Conservation (phyloP, 1,140 invertebrate species). For the Mya arenaria region DNA sequence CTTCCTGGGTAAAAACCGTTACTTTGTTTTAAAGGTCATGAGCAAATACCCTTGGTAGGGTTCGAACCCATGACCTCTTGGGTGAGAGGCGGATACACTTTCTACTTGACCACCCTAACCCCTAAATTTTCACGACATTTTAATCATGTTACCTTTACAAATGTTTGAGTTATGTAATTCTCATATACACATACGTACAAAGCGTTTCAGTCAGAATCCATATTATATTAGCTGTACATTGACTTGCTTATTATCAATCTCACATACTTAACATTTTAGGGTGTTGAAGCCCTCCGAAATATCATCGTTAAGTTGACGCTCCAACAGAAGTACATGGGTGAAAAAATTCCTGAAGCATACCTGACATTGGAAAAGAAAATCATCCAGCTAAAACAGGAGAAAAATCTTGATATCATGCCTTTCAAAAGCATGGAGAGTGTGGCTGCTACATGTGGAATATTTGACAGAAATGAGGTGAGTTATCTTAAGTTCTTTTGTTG, state of each 20-base stretch:
- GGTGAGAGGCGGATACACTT: too few species aligned
- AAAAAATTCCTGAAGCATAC: slow-evolving; percentile 79
- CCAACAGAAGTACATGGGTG: slow-evolving; percentile 77
- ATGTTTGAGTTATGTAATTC: too few species aligned
- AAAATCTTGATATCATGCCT: slow-evolving; percentile 55
- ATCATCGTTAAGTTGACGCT: slow-evolving; percentile 67
- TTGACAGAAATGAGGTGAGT: slow-evolving; percentile 65
- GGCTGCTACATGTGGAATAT: slow-evolving; percentile 61
- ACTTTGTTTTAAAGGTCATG: too few species aligned
- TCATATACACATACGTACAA: too few species aligned
- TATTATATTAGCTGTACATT: background rate
- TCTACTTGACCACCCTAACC: too few species aligned
- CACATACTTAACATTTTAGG: slow-evolving; percentile 64
- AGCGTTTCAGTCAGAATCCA: too few species aligned
- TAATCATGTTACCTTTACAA: too few species aligned
- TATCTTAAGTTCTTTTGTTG: too few species aligned
- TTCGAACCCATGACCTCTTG: too few species aligned
- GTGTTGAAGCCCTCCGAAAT: slow-evolving; percentile 65
- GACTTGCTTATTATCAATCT: background rate
- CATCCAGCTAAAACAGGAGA: slow-evolving; percentile 24
- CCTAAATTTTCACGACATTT: too few species aligned
- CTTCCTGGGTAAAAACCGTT: too few species aligned
- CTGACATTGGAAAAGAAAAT: slow-evolving; percentile 74
- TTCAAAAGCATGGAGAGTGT: slow-evolving; percentile 64
- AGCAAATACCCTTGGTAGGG: too few species aligned